Base-by-base conservation (phyloP, 1,140 invertebrate genomes). In the Drosophila punjabiensis region DNA sequence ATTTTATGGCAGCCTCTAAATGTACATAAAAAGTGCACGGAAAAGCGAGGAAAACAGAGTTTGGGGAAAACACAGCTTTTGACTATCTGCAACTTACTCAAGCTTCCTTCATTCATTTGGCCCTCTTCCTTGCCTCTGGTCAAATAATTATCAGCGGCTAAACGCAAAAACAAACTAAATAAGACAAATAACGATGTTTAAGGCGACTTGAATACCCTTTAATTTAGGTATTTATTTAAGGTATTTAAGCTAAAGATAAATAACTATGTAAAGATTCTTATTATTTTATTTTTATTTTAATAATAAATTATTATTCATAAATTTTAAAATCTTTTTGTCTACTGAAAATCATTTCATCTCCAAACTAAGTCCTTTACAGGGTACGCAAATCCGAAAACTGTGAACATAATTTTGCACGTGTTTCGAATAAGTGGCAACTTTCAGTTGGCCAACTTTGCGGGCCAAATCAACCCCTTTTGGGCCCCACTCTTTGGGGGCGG, bases 391-490 rank as follows among this genome's bases (percentile, higher is more conserved):
- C 59, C 41, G 39, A 64, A 70, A 80, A 73, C 75, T 79, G 67
- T 58, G 45, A 82, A 71, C 87, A 90, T 90, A 91, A 91, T 91
- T 91, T 83, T 82, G 82, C 76, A 87, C 87, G 87, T 91, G 87
- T 81, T 91, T 87, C 80, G 87, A 87, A 91, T 88, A 91, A 91
- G 82, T 91, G 76, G 53, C 56, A 67, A 85, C 59, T 90, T 88
- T 78, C 32, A 41, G 56, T 65, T 32, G 66, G 63, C 63, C 37
- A 88, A 82, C 76, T 74, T 77, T 81, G 77, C 55, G 37, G 47
- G 33, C 35, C 20, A 41, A 41, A 28, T 24, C 48, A 24, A 41
- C 13, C 45, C 33, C 24, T 30, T 58, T 14, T 6, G 35, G 10
- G 18, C 11, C 24, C 30, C 28, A n/a, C n/a, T 61, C 24, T 55